phyloP scores from a whole-genome alignment of 2,797 vertebrate genomes.

The Sebastes taczanowskii region DNA sequence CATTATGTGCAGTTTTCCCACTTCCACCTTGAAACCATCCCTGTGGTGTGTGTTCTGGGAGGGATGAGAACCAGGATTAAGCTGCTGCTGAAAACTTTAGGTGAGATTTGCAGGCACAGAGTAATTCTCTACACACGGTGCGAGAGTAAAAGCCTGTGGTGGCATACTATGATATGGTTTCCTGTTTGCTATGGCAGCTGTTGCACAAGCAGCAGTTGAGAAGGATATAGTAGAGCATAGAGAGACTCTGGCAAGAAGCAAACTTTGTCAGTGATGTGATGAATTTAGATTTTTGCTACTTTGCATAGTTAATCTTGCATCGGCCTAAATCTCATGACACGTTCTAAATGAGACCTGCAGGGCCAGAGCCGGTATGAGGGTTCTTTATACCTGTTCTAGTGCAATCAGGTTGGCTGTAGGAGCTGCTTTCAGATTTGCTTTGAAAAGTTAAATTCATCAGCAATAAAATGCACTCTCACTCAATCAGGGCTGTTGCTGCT shows the following conservation, averaged over 20 bases:
- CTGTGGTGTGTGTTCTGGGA: slow-evolving; percentile 20
- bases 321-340: slow-evolving; percentile 25
- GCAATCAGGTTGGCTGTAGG: not conserved
- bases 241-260: not conserved
- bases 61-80: slow-evolving; percentile 14
- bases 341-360: slow-evolving; percentile 7
- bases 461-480: not conserved
- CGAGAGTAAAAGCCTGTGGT: not conserved
- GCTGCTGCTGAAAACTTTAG: slow-evolving; percentile 24
- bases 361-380: not conserved
- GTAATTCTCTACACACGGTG: slow-evolving; percentile 16
- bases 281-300: slow-evolving; percentile 37
- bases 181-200: slow-evolving; percentile 43
- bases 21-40: slow-evolving; percentile 18
- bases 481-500: not conserved
- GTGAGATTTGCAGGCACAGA: slow-evolving; percentile 36
- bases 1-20: not conserved
- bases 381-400: slow-evolving; percentile 5
- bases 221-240: not conserved
- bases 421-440: not conserved
- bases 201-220: slow-evolving; percentile 4
- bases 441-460: not conserved
- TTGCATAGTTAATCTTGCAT: slow-evolving; percentile 36
- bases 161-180: slow-evolving; percentile 5
- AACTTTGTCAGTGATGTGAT: slow-evolving; percentile 17